Evolutionary conservation across 2,113 vertebrate genomes (phyloP).

Genomic region (Solenodon paradoxus): DNA sequence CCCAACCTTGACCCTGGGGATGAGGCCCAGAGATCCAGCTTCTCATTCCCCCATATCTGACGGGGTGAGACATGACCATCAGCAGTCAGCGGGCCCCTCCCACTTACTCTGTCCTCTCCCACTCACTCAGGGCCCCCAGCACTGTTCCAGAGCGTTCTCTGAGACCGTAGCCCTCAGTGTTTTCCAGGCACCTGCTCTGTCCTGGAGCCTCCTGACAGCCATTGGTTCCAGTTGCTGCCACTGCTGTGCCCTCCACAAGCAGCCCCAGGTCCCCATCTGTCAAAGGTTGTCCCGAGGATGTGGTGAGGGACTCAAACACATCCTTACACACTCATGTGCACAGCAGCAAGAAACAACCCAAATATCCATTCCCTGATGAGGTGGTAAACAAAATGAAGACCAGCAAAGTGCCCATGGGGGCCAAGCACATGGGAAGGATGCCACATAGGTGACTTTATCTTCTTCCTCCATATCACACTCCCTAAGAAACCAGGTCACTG

Average conservation of each 20-base stretch:
- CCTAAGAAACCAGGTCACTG: neutral
- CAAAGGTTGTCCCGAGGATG: neutral
- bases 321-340: too few relatives aligned
- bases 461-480: neutral
- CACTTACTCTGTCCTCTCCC: neutral
- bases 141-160: neutral
- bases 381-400: too few relatives aligned
- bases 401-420: too few relatives aligned
- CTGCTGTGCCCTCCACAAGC: rapidly evolving
- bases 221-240: neutral
- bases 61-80: neutral
- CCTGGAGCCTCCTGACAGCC: neutral
- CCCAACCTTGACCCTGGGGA: neutral
- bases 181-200: neutral
- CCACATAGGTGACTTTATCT: neutral
- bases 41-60: neutral
- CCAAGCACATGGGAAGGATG: neutral
- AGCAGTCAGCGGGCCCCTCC: neutral
- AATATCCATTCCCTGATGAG: too few relatives aligned
- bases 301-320: too few relatives aligned
- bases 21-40: neutral
- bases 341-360: too few relatives aligned
- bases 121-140: too few relatives aligned
- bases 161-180: neutral
- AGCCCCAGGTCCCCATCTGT: neutral